Conservation (phyloP, 2,888 invertebrate genomes). For the Sisyra terminalis region DNA sequence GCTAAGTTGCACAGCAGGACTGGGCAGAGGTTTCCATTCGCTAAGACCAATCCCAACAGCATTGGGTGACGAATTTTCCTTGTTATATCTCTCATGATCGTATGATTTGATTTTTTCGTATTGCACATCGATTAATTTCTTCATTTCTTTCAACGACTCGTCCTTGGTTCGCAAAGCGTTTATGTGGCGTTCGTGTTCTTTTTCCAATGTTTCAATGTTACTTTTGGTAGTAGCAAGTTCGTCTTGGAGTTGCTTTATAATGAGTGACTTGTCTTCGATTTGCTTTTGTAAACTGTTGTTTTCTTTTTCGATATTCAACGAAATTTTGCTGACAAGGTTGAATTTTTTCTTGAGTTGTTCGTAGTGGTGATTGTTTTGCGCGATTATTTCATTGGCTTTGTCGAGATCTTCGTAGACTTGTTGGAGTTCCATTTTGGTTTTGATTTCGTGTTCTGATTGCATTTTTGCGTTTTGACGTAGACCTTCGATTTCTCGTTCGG, state of each 20-base stretch:
- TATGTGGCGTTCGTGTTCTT: background rate
- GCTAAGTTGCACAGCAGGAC: background rate
- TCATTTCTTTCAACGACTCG: conserved; percentile 7
- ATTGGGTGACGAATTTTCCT: background rate
- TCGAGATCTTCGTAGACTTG: conserved; percentile 4
- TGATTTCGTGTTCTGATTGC: conserved; percentile 3
- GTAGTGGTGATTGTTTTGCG: conserved; percentile 2
- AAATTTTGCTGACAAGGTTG: conserved; percentile 5
- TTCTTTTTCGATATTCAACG: conserved; percentile 7
- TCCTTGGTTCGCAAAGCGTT: background rate
- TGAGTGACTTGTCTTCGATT: background rate
- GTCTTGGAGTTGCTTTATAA: conserved; percentile 1
- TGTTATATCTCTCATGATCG: background rate
- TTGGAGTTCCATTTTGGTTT: conserved; percentile 5
- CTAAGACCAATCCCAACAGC: background rate
- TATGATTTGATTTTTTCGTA: background rate
- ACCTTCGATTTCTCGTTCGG: conserved; percentile 3
- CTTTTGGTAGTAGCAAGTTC: background rate
- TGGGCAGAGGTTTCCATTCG: conserved; percentile 4
- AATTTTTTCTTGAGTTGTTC: conserved; percentile 7
- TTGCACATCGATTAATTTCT: conserved; percentile 11
- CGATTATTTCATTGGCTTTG: conserved; percentile 8
- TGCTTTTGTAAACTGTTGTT: conserved; percentile 1
- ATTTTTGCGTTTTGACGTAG: background rate
- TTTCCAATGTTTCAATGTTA: background rate